Conservation (phyloP, 2,888 invertebrate species). For the Apotomis betuletana region DNA sequence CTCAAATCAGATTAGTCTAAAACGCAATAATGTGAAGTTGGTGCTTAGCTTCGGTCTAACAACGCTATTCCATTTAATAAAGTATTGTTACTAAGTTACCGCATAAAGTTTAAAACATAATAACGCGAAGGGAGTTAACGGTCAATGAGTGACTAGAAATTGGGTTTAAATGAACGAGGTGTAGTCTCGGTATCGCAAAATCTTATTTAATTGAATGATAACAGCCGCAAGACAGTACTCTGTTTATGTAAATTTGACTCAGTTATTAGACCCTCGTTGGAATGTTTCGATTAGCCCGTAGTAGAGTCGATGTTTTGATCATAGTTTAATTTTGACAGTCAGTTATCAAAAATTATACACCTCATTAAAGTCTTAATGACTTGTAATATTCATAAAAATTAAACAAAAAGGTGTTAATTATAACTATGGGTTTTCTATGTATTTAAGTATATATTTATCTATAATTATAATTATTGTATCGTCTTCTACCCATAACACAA, state of each 20-base stretch:
- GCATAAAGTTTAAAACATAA: conserved; percentile 32
- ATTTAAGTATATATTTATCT: no score
- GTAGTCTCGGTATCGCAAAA: conserved; percentile 71
- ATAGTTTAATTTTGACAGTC: conserved; percentile 58
- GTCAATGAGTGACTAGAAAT: conserved; percentile 41
- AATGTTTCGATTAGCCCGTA: conserved; percentile 61
- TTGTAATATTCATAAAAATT: neutral
- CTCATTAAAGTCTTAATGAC: neutral
- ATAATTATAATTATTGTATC: no score
- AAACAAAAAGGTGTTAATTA: no score
- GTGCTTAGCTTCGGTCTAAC: neutral
- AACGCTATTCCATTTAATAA: no score
- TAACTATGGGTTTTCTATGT: no score
- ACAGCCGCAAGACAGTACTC: conserved; percentile 76
- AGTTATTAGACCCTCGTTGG: conserved; percentile 70
- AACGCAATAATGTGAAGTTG: neutral
- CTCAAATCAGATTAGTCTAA: no score
- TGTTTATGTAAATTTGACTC: conserved; percentile 80
- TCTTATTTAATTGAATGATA: conserved; percentile 82
- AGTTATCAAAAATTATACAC: conserved; percentile 20
- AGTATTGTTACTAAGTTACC: conserved; percentile 8
- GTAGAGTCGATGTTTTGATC: conserved; percentile 61
- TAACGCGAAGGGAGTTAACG: conserved; percentile 33
- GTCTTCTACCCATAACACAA: no score
- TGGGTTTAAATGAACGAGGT: conserved; percentile 58